These are phyloP conservation scores for Lucinisca nassula DNA, from an alignment of 2,888 invertebrate genomes.

Conservation along the genomic window DNA sequence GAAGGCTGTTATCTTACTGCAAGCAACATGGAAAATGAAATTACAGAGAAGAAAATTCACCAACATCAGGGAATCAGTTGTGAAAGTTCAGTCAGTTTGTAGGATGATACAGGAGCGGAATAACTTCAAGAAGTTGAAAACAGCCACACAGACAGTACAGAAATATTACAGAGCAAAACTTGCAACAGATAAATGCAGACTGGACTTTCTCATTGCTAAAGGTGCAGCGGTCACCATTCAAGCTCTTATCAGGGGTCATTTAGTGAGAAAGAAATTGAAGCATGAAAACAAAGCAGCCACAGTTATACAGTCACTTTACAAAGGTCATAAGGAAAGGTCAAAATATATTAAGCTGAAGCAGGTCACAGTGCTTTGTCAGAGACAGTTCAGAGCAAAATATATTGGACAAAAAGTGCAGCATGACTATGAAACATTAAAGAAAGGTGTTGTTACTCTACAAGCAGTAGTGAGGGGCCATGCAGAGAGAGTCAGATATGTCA, in stretches of 20 bases:
- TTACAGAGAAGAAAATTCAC: conserved; percentile 28
- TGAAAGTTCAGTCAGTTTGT: conserved; percentile 67
- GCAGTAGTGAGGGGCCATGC: conserved; percentile 34
- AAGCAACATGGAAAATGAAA: conserved; percentile 37
- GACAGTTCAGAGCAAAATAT: conserved; percentile 60
- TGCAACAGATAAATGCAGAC: conserved; percentile 14
- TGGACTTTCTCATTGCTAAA: conserved; percentile 38
- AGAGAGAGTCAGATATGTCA: conserved; percentile 18
- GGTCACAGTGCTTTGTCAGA: conserved; percentile 65
- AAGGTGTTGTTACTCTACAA: conserved; percentile 54
- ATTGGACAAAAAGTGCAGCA: conserved; percentile 21
- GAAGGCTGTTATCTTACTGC: conserved; percentile 34
- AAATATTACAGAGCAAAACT: conserved; percentile 21
- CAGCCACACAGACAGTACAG: conserved; percentile 56
- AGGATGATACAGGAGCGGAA: conserved; percentile 41
- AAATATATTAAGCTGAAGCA: conserved; percentile 30
- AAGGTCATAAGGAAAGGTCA: conserved; percentile 34
- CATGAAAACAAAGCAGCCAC: conserved; percentile 46
- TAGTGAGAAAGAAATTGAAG: conserved; percentile 35
- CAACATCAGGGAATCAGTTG: conserved; percentile 53
- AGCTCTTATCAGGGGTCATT: conserved; percentile 66
- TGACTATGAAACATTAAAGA: conserved; percentile 38
- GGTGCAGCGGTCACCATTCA: conserved; percentile 77
- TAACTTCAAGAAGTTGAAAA: conserved; percentile 13
- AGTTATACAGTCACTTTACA: conserved; percentile 64